Percentiles rank a stretch among this genome's conserved stretches.
Conservation (phyloP, 1,140 invertebrate genomes). For the Littorina saxatilis region DNA sequence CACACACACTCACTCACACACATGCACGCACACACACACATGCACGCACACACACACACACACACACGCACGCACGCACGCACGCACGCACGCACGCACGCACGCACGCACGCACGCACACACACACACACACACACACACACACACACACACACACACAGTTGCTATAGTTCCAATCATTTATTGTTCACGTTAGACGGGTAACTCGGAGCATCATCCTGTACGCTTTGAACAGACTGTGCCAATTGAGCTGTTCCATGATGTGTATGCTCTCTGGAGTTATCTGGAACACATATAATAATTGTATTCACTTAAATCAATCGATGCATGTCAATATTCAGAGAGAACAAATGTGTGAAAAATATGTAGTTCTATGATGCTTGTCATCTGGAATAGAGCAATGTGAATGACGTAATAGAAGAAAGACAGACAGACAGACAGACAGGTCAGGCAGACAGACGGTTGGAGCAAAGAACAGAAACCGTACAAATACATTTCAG, state of each 20-base stretch:
- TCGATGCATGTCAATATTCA: too few species aligned
- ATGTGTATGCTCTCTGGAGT: background rate
- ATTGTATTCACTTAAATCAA: background rate
- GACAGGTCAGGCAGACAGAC: too few species aligned
- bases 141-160: constrained; percentile 2
- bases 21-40: background rate
- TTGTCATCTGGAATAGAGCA: too few species aligned
- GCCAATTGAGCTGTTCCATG: background rate
- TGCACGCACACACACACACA: background rate
- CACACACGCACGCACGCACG: background rate
- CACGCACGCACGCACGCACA: background rate
- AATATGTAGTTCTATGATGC: too few species aligned
- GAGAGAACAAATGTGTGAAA: too few species aligned
- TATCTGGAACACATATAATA: background rate
- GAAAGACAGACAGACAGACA: too few species aligned
- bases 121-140: constrained; percentile 2
- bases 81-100: background rate
- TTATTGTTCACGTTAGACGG: background rate
- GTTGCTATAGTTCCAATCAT: background rate
- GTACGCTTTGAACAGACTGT: background rate
- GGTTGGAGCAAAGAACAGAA: too few species aligned
- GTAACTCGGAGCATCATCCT: background rate
- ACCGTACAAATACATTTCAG: too few species aligned
- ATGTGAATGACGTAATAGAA: too few species aligned
- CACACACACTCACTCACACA: background rate